Conservation (phyloP, 2,888 invertebrate species). For the Malacosoma neustria region DNA sequence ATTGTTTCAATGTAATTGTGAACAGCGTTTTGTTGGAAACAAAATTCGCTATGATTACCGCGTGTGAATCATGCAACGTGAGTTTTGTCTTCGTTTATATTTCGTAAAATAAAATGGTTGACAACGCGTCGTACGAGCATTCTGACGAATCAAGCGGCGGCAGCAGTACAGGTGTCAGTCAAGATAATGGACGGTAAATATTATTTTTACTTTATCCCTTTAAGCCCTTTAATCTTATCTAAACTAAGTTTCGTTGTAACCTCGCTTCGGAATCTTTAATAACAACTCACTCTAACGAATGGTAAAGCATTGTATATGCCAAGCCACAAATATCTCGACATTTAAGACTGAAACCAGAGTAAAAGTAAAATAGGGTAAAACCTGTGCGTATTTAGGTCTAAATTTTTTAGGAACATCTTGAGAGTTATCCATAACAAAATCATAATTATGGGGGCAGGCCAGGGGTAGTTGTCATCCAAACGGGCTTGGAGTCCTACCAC, state of each 20-base stretch:
- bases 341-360: too few relatives aligned
- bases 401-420: too few relatives aligned
- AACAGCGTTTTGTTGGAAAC: background rate
- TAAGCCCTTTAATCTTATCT: background rate
- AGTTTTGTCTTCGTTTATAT: constrained; percentile 17
- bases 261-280: background rate
- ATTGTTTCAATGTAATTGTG: background rate
- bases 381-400: too few relatives aligned
- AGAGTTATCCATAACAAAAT: too few relatives aligned
- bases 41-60: constrained; percentile 16
- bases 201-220: background rate
- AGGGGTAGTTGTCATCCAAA: too few relatives aligned
- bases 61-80: constrained; percentile 14
- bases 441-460: too few relatives aligned
- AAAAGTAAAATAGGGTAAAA: too few relatives aligned
- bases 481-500: too few relatives aligned
- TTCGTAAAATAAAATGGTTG: constrained; percentile 44
- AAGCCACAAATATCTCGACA: too few relatives aligned
- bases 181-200: constrained; percentile 36
- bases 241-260: background rate
- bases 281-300: too few relatives aligned
- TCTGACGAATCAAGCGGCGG: constrained; percentile 60
- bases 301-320: too few relatives aligned
- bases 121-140: constrained; percentile 61
- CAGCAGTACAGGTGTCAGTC: constrained; percentile 19